Base-by-base conservation (phyloP, 2,888 invertebrate species). In the Embidobia sp. region DNA sequence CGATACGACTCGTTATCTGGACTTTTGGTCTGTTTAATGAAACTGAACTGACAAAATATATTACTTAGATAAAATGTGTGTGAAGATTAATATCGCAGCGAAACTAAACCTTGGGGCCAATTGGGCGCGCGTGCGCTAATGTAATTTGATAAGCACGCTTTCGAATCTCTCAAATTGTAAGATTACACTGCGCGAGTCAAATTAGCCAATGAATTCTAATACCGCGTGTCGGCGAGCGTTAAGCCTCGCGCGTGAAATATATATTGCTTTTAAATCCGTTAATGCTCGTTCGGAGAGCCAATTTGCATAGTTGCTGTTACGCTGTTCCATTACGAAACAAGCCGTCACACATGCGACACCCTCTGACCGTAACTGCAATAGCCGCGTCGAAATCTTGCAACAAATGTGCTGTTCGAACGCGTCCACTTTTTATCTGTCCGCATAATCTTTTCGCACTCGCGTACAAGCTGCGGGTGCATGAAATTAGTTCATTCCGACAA, bases 231-330 rank as follows among this genome's bases (percentile, higher is more conserved):
- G 78, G 80, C 80, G 80, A 19, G 80, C 80, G 77, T 81, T 76
- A 61, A 73, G 79, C 61, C 70, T 74, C 57, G 67, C 79, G 72
- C 73, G 77, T 77, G 78, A 78, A 82, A 79, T 85, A 83, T 84
- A 85, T 85, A 86, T 87, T 82, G 85, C 85, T 87, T 87, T 87
- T 85, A 86, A 87, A 87, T 87, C 87, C 87, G 84, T 85, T 87
- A 86, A 87, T 84, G 81, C 85, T 75, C 80, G 82, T 78, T 83
- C 74, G 75, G 80, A 82, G 81, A 78, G 77, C 81, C 82, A 83
- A 87, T 87, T 87, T 87, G 86, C 86, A 86, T 87, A 85, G 85
- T 82, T 84, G 83, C 81, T 80, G 74, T 77, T 77, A 73, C 78
- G 79, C 26, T 66, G 53, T 70, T 59, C 73, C 35, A 69, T 59